phyloP scores from a whole-genome alignment of 2,888 invertebrate species.

The Cataglyphis cursor region DNA sequence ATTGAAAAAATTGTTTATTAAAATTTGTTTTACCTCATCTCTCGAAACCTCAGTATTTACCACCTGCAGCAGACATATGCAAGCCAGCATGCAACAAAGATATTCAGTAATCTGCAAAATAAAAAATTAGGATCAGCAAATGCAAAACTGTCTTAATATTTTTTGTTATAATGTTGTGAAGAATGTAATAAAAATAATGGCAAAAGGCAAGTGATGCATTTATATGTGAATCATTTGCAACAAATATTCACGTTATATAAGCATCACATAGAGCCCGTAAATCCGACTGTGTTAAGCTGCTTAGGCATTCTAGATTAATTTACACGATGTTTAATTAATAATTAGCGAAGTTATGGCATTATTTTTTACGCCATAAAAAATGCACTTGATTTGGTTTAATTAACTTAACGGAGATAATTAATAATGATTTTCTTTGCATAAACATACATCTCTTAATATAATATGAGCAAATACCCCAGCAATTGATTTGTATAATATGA shows the following conservation, averaged over 20 bases:
- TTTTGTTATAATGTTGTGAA: background rate
- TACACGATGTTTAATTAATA: constrained; percentile 70
- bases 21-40: constrained; percentile 68
- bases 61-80: constrained; percentile 67
- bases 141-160: background rate
- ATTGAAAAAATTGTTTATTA: background rate
- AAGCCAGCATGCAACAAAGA: constrained; percentile 69
- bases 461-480: background rate
- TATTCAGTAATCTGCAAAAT: constrained; percentile 71
- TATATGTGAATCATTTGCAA: background rate
- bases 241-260: constrained; percentile 61
- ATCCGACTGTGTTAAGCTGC: constrained; percentile 65
- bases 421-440: background rate
- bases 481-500: constrained; percentile 1
- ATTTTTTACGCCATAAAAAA: constrained; percentile 10
- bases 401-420: background rate
- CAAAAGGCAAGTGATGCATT: background rate
- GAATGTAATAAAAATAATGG: constrained; percentile 21
- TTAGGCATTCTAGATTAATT: constrained; percentile 70
- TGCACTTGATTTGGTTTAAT: constrained; percentile 15
- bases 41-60: constrained; percentile 53
- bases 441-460: constrained; percentile 20
- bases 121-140: background rate
- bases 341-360: constrained; percentile 52
- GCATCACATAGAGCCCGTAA: constrained; percentile 38